Evolutionary conservation across 2,888 invertebrate genomes (phyloP).

Genomic region (Endotricha flammealis): DNA sequence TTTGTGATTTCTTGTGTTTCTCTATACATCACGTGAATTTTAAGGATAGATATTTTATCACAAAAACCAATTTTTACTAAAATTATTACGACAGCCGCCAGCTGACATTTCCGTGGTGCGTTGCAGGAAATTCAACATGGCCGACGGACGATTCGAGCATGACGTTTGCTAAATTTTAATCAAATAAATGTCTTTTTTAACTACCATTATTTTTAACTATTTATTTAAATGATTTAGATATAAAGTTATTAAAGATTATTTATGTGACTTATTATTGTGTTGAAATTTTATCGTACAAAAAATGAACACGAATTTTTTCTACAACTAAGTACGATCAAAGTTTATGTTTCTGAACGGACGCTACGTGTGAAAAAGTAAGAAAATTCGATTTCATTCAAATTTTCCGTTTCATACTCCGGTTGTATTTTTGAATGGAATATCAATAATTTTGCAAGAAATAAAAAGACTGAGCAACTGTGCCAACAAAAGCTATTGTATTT

Average conservation of each 20-base stretch:
- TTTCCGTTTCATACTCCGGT: slow-evolving; percentile 2
- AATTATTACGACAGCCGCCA: slow-evolving; percentile 67
- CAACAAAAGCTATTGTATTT: neutral
- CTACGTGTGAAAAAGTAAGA: slow-evolving; percentile 24
- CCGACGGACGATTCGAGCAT: slow-evolving; percentile 66
- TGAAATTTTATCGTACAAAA: too few species aligned
- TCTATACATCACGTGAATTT: slow-evolving; percentile 39
- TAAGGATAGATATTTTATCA: slow-evolving; percentile 46
- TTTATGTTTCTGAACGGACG: slow-evolving; percentile 19
- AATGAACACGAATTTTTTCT: too few species aligned
- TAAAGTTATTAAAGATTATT: too few species aligned
- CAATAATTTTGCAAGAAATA: neutral
- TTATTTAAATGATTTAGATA: too few species aligned
- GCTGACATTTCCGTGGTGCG: slow-evolving; percentile 78
- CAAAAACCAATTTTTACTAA: slow-evolving; percentile 48
- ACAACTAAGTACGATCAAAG: too few species aligned
- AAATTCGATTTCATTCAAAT: slow-evolving; percentile 1
- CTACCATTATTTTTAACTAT: too few species aligned
- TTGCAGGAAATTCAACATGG: slow-evolving; percentile 78
- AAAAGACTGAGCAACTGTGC: neutral
- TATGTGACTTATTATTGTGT: too few species aligned
- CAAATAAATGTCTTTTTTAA: slow-evolving; percentile 32
- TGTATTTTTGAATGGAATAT: too few species aligned
- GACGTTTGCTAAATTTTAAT: slow-evolving; percentile 53
- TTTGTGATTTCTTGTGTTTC: slow-evolving; percentile 33